Conservation (phyloP, 1,140 invertebrate genomes). For the Anadara kagoshimensis region DNA sequence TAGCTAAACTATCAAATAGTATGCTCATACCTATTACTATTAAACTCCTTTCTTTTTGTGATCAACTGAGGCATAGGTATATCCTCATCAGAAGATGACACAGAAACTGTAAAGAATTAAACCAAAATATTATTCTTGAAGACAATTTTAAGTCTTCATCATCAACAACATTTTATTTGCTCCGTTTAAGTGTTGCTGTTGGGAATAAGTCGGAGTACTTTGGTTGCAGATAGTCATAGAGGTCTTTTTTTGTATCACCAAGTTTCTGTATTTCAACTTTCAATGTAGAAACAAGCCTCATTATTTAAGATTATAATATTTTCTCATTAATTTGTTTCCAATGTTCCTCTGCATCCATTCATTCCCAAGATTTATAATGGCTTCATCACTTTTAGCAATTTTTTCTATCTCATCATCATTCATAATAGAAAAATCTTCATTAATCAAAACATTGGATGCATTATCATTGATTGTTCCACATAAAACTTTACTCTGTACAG, state of each 20-base stretch:
- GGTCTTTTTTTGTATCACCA: neutral
- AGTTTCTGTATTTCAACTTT: neutral
- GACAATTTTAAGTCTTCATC: slow-evolving; percentile 40
- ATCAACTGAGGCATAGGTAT: too few relatives aligned
- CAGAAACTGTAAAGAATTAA: too few relatives aligned
- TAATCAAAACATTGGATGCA: slow-evolving; percentile 12
- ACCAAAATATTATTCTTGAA: too few relatives aligned
- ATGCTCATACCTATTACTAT: too few relatives aligned
- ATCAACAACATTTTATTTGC: slow-evolving; percentile 26
- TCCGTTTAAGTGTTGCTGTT: slow-evolving; percentile 20
- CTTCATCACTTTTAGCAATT: slow-evolving; percentile 14
- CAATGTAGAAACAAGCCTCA: slow-evolving; percentile 31
- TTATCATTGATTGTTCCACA: slow-evolving; percentile 8
- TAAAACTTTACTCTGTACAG: slow-evolving; percentile 24
- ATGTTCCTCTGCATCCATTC: slow-evolving; percentile 33
- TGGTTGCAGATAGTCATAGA: slow-evolving; percentile 26
- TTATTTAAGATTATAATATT: slow-evolving; percentile 26
- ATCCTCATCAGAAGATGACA: too few relatives aligned
- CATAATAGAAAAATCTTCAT: slow-evolving; percentile 38
- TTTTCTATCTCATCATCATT: slow-evolving; percentile 10
- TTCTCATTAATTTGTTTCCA: slow-evolving; percentile 25
- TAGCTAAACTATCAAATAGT: too few relatives aligned
- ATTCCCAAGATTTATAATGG: slow-evolving; percentile 33
- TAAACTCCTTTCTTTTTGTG: too few relatives aligned
- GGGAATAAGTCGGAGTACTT: slow-evolving; percentile 23